Evolutionary conservation across 2,797 vertebrate species (phyloP).

Genomic region (Sarcophilus harrisii): DNA sequence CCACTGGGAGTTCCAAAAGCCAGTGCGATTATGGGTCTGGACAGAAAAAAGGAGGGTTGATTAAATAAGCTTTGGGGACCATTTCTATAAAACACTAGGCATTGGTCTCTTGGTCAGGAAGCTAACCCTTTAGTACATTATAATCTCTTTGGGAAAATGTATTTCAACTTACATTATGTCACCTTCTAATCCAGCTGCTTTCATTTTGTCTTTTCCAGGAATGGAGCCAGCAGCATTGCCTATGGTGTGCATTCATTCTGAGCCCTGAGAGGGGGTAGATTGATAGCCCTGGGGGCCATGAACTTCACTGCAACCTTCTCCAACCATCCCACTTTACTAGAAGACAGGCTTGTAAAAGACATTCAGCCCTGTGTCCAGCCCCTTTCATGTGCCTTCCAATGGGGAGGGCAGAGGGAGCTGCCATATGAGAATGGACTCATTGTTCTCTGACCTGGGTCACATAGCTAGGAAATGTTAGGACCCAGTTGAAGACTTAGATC

Average conservation of each 20-base stretch:
- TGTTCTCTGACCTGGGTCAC: neutral
- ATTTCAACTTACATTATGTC: neutral
- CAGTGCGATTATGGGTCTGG: neutral
- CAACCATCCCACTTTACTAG: neutral
- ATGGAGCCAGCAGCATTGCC: neutral
- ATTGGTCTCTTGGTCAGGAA: neutral
- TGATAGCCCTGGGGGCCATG: neutral
- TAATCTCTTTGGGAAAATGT: neutral
- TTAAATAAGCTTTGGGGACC: neutral
- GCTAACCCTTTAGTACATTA: neutral
- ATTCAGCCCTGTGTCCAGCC: neutral
- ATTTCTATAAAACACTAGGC: neutral
- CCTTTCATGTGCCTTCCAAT: neutral
- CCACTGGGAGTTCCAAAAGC: neutral
- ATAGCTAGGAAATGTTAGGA: neutral
- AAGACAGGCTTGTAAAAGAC: neutral
- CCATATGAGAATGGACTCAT: neutral
- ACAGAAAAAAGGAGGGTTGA: neutral
- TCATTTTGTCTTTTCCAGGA: neutral
- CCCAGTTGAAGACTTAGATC: neutral
- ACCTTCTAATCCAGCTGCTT: neutral
- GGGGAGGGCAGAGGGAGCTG: neutral
- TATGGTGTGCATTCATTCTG: neutral
- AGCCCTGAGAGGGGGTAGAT: neutral
- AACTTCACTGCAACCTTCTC: neutral